A percentile compares a stretch with the other conserved stretches of the same genome.
Evolutionary conservation across 2,113 vertebrate species (phyloP).

Genomic region (Sialia sialis): DNA sequence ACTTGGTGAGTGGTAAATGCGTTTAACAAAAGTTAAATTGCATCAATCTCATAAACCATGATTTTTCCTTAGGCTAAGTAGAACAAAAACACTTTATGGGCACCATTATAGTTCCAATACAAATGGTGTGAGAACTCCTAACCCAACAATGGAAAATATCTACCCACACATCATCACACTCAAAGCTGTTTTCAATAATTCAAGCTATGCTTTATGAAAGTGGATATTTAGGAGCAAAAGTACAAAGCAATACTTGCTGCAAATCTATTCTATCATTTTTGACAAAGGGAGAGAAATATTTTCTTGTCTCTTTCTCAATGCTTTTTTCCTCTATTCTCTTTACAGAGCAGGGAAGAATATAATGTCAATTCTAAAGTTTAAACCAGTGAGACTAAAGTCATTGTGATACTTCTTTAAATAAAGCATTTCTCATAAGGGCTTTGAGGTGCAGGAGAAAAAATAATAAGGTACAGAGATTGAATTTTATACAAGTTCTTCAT

Average conservation of each 20-base stretch:
- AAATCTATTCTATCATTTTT: not conserved
- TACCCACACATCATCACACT: too few relatives aligned
- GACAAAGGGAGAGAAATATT: not conserved
- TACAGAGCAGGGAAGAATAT: not conserved
- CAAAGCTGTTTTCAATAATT: not conserved
- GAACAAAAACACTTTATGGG: not conserved
- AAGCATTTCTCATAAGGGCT: conserved; percentile 19
- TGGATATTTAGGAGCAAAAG: not conserved
- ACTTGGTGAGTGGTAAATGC: not conserved
- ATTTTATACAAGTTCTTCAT: conserved; percentile 50
- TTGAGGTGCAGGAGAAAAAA: conserved; percentile 36
- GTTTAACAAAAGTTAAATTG: not conserved
- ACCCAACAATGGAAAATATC: not conserved
- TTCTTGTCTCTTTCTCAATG: not conserved
- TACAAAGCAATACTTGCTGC: not conserved
- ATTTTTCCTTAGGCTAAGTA: not conserved
- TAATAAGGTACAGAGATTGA: conserved; percentile 11
- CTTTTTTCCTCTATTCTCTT: not conserved
- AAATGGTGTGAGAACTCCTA: not conserved
- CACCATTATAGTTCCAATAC: not conserved
- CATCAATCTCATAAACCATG: not conserved
- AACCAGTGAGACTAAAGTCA: conserved; percentile 29
- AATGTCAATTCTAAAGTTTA: not conserved
- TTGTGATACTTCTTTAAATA: conserved; percentile 65
- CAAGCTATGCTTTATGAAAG: not conserved